Evolutionary conservation across 2,888 invertebrate genomes (phyloP).

Genomic region (Thera britannica): DNA sequence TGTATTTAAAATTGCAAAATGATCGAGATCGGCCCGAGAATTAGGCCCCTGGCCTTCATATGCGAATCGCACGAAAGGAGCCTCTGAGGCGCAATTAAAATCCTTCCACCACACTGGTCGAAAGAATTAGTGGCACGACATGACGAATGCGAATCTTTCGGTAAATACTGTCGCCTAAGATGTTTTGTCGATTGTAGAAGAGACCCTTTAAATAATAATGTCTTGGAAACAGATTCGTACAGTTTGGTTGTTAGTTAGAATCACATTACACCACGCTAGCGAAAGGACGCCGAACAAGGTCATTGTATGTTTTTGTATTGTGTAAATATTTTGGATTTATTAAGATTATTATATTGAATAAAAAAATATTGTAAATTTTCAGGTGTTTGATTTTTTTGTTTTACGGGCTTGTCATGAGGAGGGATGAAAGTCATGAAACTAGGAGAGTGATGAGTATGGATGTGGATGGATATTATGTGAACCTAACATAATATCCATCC

Average conservation of each 20-base stretch:
- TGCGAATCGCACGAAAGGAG: background rate
- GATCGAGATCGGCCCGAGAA: too few species aligned
- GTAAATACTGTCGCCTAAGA: background rate
- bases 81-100: too few species aligned
- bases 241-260: conserved; percentile 35
- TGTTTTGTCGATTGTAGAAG: background rate
- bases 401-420: background rate
- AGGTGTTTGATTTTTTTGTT: conserved; percentile 61
- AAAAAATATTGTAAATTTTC: conserved; percentile 82
- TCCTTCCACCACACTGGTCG: too few species aligned
- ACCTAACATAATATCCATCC: too few species aligned
- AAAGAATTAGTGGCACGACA: too few species aligned
- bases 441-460: too few species aligned
- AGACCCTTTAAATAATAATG: conserved; percentile 1
- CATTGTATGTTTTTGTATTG: conserved; percentile 84
- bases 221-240: conserved; percentile 11
- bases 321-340: conserved; percentile 86
- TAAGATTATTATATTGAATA: conserved; percentile 86
- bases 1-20: too few species aligned
- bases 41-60: background rate
- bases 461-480: too few species aligned
- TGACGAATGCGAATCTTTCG: background rate
- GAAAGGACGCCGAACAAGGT: conserved; percentile 72
- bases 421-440: too few species aligned
- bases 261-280: conserved; percentile 51